Evolutionary conservation across 2,113 vertebrate species (phyloP), one percentile per base, ranked within the genome.

Genomic region (Leucopternis melanops): DNA sequence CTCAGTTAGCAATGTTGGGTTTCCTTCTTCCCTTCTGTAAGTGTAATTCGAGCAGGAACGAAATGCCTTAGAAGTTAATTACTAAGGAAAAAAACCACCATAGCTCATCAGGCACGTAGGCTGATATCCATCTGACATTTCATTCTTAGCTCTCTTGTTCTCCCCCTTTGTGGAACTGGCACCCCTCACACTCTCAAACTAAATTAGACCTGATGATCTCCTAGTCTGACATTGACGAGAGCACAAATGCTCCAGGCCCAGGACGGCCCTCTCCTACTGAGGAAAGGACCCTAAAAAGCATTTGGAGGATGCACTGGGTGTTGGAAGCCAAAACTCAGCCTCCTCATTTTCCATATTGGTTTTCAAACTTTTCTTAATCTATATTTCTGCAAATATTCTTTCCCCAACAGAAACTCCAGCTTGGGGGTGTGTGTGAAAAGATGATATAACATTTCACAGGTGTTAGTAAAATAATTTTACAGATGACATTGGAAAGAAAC

Each of bases 141-240:
- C 71, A 63, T 40, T 95, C 40, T 9, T 73, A 88, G 66, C 74
- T 79, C 50, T 67, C 81, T 80, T 71, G 22, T 78, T 88, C 19
- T 36, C 11, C 31, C 11, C 31, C n/a, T 86, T 61, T 85, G 47
- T 96, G 52, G 93, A 94, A 94, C 81, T 49, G 88, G 42, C 61
- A 87, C n/a, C 61, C 77, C 52, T 92, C 77, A 75, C 38, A 44
- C 42, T 87, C 54, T 47, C 50, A 67, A 79, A 87, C 62, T 90
- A 96, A 97, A 94, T 78, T 73, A 95, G 40, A 91, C 49, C 55
- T 90, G 38, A 70, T 97, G 77, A 88, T 92, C 45, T 70, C 49
- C 86, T 65, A 54, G 40, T 72, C 78, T 87, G 83, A 59, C 36
- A 52, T 11, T 67, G 77, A 94, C 94, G 55, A 85, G 40, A 84